A percentile compares a stretch with the other conserved stretches of the same genome.
phyloP scores from a whole-genome alignment of 2,888 invertebrate genomes.

The Phortica magna region DNA sequence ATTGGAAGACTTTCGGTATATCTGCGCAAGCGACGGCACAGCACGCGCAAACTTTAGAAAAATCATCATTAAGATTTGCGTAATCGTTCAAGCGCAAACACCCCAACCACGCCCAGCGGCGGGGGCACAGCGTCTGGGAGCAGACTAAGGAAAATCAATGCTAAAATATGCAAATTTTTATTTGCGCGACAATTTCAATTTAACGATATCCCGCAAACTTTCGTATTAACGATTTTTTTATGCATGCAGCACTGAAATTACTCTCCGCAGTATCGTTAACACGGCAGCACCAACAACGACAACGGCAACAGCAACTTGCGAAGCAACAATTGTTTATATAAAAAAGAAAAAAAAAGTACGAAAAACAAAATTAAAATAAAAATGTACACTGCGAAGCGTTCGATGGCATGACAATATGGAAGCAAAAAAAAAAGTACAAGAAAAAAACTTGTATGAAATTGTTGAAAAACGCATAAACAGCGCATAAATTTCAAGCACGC shows the following conservation, averaged over 20 bases:
- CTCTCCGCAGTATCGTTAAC: slow-evolving; percentile 74
- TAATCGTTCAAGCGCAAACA: not conserved
- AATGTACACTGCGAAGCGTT: slow-evolving; percentile 29
- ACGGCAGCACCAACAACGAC: slow-evolving; percentile 49
- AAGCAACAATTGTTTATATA: slow-evolving; percentile 36
- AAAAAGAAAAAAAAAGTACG: slow-evolving; percentile 36
- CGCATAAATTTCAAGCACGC: slow-evolving; percentile 35
- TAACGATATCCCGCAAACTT: slow-evolving; percentile 61
- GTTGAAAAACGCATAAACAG: slow-evolving; percentile 45
- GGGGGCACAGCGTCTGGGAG: not conserved
- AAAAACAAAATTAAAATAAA: slow-evolving; percentile 50
- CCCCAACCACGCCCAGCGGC: not conserved
- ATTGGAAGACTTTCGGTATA: not conserved
- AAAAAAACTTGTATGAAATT: slow-evolving; percentile 13
- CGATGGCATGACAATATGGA: not conserved
- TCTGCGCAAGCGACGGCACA: not conserved
- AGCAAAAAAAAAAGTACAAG: slow-evolving; percentile 20
- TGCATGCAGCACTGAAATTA: slow-evolving; percentile 60
- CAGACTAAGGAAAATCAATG: slow-evolving; percentile 59
- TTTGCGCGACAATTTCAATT: slow-evolving; percentile 75
- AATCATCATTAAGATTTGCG: slow-evolving; percentile 4
- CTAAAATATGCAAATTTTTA: slow-evolving; percentile 76
- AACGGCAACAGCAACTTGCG: not conserved
- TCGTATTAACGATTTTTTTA: slow-evolving; percentile 49
- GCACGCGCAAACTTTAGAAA: not conserved